Conservation (phyloP, 2,113 vertebrate genomes). For the Cyphomyrus plagiostoma region DNA sequence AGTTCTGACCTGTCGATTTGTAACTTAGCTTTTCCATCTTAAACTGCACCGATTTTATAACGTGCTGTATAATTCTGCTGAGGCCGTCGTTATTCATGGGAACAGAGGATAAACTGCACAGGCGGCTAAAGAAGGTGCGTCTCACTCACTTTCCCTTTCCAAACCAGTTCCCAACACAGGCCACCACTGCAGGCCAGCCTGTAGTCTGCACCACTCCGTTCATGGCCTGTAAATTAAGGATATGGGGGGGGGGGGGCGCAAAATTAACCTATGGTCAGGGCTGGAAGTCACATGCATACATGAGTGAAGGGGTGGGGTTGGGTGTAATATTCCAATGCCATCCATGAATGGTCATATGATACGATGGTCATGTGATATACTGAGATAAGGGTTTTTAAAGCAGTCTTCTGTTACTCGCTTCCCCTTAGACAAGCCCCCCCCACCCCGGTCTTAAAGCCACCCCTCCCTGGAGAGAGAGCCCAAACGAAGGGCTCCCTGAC, state of each 20-base stretch:
- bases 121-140: not conserved
- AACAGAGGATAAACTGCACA: not conserved
- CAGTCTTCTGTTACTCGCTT: not conserved
- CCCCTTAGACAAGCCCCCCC: not conserved
- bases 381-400: not conserved
- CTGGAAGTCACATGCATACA: not conserved
- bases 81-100: constrained; percentile 32
- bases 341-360: not conserved
- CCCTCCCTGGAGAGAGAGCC: not conserved
- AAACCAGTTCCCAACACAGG: constrained; percentile 94
- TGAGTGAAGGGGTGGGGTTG: not conserved
- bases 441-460: not conserved
- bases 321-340: not conserved
- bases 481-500: not conserved
- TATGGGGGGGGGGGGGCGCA: too few species aligned
- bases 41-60: not conserved
- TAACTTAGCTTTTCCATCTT: not conserved
- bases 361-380: not conserved
- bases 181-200: constrained; percentile 87
- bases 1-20: not conserved
- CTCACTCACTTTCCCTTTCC: constrained; percentile 94
- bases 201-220: constrained; percentile 92
- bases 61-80: not conserved
- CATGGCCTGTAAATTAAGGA: constrained; percentile 59
- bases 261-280: not conserved